Conservation (phyloP, 2,113 vertebrate genomes). For the Pseudorasbora parva region DNA sequence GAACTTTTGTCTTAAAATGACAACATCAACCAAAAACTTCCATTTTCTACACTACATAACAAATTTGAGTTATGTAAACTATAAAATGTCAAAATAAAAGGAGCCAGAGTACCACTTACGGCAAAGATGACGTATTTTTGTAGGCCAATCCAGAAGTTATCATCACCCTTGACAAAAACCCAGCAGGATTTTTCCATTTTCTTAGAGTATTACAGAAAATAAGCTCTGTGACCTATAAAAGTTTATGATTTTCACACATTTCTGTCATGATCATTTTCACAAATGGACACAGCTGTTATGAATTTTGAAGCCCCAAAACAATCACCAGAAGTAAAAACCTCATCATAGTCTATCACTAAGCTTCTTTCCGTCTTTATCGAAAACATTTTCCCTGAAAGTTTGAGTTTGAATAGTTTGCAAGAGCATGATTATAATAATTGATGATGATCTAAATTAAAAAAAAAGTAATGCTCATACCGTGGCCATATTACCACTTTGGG, state of each 20-base stretch:
- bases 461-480: background rate
- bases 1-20: background rate
- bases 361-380: background rate
- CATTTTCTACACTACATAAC: background rate
- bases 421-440: background rate
- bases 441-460: background rate
- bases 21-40: background rate
- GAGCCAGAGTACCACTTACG: no score
- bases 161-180: background rate
- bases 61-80: background rate
- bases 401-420: no score
- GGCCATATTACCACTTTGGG: background rate
- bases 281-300: no score
- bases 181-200: background rate
- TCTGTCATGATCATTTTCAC: no score
- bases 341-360: background rate
- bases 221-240: no score
- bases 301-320: background rate
- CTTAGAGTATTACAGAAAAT: no score
- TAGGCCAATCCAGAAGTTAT: background rate
- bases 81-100: background rate
- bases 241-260: no score
- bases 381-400: no score
- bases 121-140: no score
- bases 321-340: background rate